phyloP scores from a whole-genome alignment of 2,797 vertebrate species.

The Nyctibius grandis region DNA sequence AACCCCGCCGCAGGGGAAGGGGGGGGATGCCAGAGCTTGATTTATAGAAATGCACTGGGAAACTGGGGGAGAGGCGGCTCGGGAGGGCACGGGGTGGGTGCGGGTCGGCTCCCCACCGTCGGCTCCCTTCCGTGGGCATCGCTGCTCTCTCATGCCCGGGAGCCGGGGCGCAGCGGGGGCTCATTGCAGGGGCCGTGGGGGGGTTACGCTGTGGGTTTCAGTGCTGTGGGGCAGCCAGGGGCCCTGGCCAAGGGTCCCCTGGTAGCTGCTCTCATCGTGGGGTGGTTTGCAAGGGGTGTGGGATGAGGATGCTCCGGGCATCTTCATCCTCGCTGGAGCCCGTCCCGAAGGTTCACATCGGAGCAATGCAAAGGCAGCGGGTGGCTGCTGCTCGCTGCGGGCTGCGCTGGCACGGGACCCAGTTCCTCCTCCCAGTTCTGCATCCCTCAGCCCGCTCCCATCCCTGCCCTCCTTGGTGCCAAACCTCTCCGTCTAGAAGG shows the following conservation, averaged over 20 bases:
- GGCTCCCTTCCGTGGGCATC: neutral
- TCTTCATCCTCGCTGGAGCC: neutral
- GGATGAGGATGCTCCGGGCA: neutral
- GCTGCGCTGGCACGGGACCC: neutral
- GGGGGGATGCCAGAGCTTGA: constrained; percentile 6
- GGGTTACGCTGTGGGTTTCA: neutral
- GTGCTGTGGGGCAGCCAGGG: neutral
- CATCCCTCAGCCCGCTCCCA: neutral
- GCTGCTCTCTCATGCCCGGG: rapidly evolving
- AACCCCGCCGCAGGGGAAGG: neutral
- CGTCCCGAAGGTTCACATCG: neutral
- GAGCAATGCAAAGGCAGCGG: neutral
- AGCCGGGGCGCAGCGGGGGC: rapidly evolving
- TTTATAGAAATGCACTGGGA: neutral
- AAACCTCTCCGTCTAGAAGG: neutral
- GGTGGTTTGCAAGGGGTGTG: rapidly evolving
- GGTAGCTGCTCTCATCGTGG: neutral
- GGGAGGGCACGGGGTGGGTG: neutral
- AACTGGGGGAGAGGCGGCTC: rapidly evolving
- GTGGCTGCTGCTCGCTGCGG: neutral
- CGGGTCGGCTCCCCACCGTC: rapidly evolving
- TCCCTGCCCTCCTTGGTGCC: neutral
- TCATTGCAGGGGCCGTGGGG: neutral
- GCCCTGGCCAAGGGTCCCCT: neutral
- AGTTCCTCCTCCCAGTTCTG: neutral